phyloP scores from a whole-genome alignment of 2,888 invertebrate species.

The Tethea ocularis region DNA sequence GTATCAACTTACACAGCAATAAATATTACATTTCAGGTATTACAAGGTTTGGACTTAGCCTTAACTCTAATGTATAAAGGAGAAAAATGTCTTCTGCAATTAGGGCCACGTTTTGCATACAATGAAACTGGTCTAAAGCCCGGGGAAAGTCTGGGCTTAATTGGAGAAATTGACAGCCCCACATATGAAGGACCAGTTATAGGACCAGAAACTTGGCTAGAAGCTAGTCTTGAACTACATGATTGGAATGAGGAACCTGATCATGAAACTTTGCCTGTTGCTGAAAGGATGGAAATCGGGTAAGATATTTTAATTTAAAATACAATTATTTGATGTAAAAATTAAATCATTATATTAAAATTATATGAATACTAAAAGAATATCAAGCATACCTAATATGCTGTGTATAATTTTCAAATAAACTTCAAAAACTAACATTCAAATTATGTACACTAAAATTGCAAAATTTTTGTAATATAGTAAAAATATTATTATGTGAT shows the following conservation, averaged over 20 bases:
- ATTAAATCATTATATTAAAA: too few species aligned
- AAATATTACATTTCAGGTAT: slow-evolving; percentile 71
- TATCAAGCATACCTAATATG: too few species aligned
- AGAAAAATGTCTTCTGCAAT: slow-evolving; percentile 89
- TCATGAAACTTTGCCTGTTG: slow-evolving; percentile 86
- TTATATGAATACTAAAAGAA: too few species aligned
- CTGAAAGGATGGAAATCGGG: slow-evolving; percentile 90
- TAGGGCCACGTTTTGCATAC: slow-evolving; percentile 92
- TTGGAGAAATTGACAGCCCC: slow-evolving; percentile 60
- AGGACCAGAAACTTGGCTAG: slow-evolving; percentile 86
- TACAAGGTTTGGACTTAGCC: slow-evolving; percentile 93
- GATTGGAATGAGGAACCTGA: slow-evolving; percentile 87
- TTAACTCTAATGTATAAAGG: slow-evolving; percentile 93
- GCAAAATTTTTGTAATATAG: background rate
- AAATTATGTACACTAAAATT: background rate
- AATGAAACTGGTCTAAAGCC: slow-evolving; percentile 88
- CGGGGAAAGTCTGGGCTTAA: slow-evolving; percentile 67
- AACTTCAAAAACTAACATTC: too few species aligned
- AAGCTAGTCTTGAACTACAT: slow-evolving; percentile 89
- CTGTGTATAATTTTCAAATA: too few species aligned
- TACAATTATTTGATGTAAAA: too few species aligned
- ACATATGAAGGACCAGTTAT: slow-evolving; percentile 82
- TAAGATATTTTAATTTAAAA: slow-evolving; percentile 44
- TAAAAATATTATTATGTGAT: background rate
- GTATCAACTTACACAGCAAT: too few species aligned